Conservation (phyloP, 2,113 vertebrate species). For the Pavo muticus region DNA sequence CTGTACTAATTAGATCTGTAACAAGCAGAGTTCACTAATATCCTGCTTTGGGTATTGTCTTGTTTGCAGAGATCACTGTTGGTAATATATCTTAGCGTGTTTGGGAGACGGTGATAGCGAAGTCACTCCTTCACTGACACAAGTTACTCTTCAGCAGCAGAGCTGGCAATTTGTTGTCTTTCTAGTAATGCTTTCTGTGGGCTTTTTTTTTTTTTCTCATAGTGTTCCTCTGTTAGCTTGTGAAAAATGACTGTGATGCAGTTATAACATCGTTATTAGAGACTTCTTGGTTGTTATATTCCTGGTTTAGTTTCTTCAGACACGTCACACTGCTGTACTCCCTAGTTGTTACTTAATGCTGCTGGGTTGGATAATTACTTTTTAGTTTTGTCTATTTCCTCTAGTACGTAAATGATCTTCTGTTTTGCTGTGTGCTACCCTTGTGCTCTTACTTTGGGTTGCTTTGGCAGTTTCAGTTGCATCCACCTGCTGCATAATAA, state of each 20-base stretch:
- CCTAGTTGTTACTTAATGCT: not conserved
- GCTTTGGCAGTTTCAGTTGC: not conserved
- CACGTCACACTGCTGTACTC: not conserved
- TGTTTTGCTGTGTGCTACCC: rapidly evolving
- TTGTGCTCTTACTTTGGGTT: not conserved
- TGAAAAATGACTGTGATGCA: not conserved
- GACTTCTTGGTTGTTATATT: not conserved
- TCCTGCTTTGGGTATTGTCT: not conserved
- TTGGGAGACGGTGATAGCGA: not conserved
- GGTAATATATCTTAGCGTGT: not conserved
- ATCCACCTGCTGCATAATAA: not conserved
- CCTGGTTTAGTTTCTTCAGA: not conserved
- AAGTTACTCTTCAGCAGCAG: not conserved
- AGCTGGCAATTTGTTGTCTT: not conserved
- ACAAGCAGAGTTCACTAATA: not conserved
- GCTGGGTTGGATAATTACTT: not conserved
- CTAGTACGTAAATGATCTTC: not conserved
- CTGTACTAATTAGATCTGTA: not conserved
- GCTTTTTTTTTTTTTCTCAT: not conserved
- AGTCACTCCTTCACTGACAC: not conserved
- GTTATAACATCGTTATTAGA: not conserved
- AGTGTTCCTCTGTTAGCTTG: not conserved
- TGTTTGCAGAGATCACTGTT: not conserved
- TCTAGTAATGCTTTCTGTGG: not conserved
- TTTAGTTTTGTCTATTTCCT: not conserved